Conservation (phyloP, 2,797 vertebrate species). For the Sciurus vulgaris region DNA sequence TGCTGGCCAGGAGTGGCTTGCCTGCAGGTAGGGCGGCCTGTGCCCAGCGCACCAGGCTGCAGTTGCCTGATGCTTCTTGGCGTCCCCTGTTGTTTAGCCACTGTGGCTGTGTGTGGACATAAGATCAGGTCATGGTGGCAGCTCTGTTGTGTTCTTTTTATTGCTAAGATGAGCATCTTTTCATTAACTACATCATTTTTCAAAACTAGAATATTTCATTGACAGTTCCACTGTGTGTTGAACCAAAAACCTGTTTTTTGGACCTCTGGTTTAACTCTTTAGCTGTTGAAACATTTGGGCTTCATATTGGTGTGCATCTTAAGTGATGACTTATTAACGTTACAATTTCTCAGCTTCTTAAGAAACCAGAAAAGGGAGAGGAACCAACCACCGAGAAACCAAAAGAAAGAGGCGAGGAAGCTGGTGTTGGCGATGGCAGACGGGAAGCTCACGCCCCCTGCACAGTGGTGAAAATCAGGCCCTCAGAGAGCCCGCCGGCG, state of each 20-base stretch:
- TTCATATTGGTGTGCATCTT: not conserved
- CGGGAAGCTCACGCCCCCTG: slow-evolving; percentile 90
- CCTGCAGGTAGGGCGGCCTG: too few species aligned
- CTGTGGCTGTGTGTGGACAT: not conserved
- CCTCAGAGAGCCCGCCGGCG: slow-evolving; percentile 84
- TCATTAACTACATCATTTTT: not conserved
- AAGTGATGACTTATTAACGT: slow-evolving; percentile 53
- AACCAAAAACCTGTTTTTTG: slow-evolving; percentile 9
- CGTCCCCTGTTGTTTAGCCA: too few species aligned
- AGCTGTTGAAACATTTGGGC: slow-evolving; percentile 25
- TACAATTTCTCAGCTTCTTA: slow-evolving; percentile 93
- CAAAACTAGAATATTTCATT: not conserved
- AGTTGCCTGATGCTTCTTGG: too few species aligned
- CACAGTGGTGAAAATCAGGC: slow-evolving; percentile 89
- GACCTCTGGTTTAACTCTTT: not conserved
- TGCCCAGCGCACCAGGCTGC: too few species aligned
- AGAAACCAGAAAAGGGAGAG: slow-evolving; percentile 96
- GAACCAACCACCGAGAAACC: slow-evolving; percentile 92
- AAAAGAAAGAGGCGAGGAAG: slow-evolving; percentile 93
- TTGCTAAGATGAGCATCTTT: not conserved
- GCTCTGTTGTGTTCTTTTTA: not conserved
- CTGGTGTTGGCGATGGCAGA: slow-evolving; percentile 91
- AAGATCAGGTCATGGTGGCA: not conserved
- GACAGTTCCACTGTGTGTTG: not conserved
- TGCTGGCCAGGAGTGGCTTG: too few species aligned